phyloP scores from a whole-genome alignment of 2,113 vertebrate genomes.

The Octodon degus region DNA sequence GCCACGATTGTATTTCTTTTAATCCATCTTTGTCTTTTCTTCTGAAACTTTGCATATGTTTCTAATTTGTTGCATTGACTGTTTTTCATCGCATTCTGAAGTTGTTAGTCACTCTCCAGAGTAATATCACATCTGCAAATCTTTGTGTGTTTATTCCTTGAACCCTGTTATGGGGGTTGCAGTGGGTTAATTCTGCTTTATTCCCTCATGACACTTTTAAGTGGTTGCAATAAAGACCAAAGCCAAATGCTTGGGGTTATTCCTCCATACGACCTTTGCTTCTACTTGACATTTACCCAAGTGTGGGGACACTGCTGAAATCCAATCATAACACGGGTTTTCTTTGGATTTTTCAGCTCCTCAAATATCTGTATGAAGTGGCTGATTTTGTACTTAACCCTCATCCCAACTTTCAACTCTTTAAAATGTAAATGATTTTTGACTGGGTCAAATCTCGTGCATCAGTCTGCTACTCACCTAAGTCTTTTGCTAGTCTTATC shows the following conservation, averaged over 20 bases:
- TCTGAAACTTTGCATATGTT: slow-evolving; percentile 8
- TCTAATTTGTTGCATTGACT: not conserved
- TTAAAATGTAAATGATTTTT: slow-evolving; percentile 43
- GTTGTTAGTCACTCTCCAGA: not conserved
- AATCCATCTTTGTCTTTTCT: not conserved
- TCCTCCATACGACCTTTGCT: not conserved
- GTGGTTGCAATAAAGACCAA: not conserved
- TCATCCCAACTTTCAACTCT: not conserved
- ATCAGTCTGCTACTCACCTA: not conserved
- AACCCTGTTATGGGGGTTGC: not conserved
- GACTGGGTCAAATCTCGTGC: not conserved
- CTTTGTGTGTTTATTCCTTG: not conserved
- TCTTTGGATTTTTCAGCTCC: not conserved
- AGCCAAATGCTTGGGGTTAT: not conserved
- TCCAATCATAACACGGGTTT: not conserved
- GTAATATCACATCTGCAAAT: not conserved
- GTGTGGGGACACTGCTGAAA: not conserved
- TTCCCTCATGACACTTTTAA: not conserved
- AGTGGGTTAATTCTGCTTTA: not conserved
- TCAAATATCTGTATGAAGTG: not conserved
- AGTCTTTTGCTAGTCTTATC: not conserved
- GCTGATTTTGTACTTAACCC: not conserved
- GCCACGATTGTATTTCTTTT: not conserved
- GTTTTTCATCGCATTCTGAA: not conserved
- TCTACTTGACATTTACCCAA: not conserved